A percentile compares a stretch with the other conserved stretches of the same genome.
Conservation (phyloP, 2,888 invertebrate species). For the Sympetrum striolatum region DNA sequence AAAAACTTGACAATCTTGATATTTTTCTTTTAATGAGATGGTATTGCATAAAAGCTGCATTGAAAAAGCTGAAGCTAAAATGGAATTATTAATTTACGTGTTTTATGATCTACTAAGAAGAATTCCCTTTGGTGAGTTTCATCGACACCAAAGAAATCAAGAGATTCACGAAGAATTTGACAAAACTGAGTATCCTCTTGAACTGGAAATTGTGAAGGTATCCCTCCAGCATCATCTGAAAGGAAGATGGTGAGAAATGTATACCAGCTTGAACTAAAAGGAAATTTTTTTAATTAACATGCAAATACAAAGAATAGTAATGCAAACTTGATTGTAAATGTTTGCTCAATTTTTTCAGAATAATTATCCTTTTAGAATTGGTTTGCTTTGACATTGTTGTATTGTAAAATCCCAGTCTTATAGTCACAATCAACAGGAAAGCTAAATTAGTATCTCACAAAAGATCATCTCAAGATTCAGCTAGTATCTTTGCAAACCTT, state of each 20-base stretch:
- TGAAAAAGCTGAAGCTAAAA: too few species aligned
- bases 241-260: neutral
- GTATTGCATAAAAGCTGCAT: neutral
- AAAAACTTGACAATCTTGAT: neutral
- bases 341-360: too few species aligned
- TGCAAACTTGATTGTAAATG: too few species aligned
- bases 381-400: too few species aligned
- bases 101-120: constrained; percentile 97
- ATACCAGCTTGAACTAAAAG: too few species aligned
- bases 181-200: constrained; percentile 97
- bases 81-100: constrained; percentile 71
- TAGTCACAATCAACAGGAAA: too few species aligned
- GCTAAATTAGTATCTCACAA: neutral
- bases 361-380: too few species aligned
- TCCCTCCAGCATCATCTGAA: constrained; percentile 85
- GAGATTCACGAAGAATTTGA: constrained; percentile 91
- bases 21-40: constrained; percentile 2
- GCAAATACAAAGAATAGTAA: constrained; percentile 1
- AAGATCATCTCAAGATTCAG: neutral
- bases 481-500: neutral
- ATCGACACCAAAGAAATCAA: constrained; percentile 97
- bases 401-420: too few species aligned
- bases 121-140: constrained; percentile 87
- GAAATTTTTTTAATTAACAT: neutral
- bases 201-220: constrained; percentile 98